Evolutionary conservation across 2,888 invertebrate genomes (phyloP), one percentile per base, ranked within the genome.

Genomic region (Drosophila quasianomalipes): DNA sequence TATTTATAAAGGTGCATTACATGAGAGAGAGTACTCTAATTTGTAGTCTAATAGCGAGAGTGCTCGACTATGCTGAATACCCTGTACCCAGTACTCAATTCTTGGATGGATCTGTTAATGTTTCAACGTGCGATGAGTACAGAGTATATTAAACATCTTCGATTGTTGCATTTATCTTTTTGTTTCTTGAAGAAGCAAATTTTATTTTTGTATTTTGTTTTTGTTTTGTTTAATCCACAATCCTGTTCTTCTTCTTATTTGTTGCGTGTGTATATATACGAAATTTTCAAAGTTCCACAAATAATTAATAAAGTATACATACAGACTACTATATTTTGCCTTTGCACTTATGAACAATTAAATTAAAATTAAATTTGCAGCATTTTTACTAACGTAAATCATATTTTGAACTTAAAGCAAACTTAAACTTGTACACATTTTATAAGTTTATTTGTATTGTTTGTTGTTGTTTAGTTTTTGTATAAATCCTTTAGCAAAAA

Each of bases 391-490:
- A 85, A 82, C 47, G 61, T 85, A 90, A 90, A 90, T 80, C 71
- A 81, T 85, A 82, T 76, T 82, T 90, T 85, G 85, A 82, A 85
- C 85, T 85, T 85, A 85, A 87, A 90, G 70, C 88, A 74, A 81
- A 90, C 85, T 85, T 85, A 85, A 85, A 74, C 63, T 70, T 85
- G 74, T 88, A 90, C 72, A 76, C 82, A 77, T 74, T 82, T 78
- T 73, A 65, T 84, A 75, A 58, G 64, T 58, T 73, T 74, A 70
- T 80, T 82, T 81, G 62, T 70, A 51, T 54, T 61, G 60, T 66
- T 68, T 78, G 55, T 52, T 67, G 37, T 58, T 78, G 73, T 76
- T 76, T 52, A 65, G 37, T 59, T 82, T 77, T 76, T 76, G 75
- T 81, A 72, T 62, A 80, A 49, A 79, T 86, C 79, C 82, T 85